phyloP scores from a whole-genome alignment of 1,140 invertebrate species.

The Ceratoteleas bidentatus region DNA sequence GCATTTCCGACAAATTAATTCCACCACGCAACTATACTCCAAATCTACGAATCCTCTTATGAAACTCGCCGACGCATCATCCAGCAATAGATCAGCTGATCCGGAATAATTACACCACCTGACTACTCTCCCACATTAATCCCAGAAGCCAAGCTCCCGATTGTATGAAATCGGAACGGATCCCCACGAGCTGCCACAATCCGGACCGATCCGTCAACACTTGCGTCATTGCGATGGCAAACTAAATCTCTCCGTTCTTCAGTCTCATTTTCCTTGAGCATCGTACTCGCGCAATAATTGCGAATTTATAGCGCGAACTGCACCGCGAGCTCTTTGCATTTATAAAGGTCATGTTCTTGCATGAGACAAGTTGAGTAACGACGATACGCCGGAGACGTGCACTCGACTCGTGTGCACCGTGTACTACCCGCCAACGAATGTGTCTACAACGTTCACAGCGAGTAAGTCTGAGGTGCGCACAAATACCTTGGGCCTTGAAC shows the following conservation, averaged over 20 bases:
- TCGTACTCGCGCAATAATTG: constrained; percentile 62
- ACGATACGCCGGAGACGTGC: constrained; percentile 62
- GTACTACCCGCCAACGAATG: constrained; percentile 62
- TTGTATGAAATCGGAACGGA: constrained; percentile 14
- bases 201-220: constrained; percentile 20
- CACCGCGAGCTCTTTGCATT: constrained; percentile 56
- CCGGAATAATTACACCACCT: too few species aligned
- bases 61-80: too few species aligned
- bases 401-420: constrained; percentile 60
- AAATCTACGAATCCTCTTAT: too few species aligned
- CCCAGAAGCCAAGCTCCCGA: too few species aligned
- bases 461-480: constrained; percentile 51
- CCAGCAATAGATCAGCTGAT: too few species aligned
- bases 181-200: too few species aligned
- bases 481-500: constrained; percentile 66
- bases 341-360: constrained; percentile 68
- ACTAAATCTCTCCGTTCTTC: constrained; percentile 11
- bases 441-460: constrained; percentile 63
- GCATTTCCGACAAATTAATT: too few species aligned
- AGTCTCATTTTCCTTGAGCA: too few species aligned
- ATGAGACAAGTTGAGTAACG: constrained; percentile 69
- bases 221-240: constrained; percentile 18
- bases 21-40: too few species aligned
- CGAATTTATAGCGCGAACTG: constrained; percentile 63
- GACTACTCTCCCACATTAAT: too few species aligned